These are phyloP conservation scores for Drosophila seguyi DNA, from an alignment of 1,140 invertebrate genomes.

Conservation along the genomic window DNA sequence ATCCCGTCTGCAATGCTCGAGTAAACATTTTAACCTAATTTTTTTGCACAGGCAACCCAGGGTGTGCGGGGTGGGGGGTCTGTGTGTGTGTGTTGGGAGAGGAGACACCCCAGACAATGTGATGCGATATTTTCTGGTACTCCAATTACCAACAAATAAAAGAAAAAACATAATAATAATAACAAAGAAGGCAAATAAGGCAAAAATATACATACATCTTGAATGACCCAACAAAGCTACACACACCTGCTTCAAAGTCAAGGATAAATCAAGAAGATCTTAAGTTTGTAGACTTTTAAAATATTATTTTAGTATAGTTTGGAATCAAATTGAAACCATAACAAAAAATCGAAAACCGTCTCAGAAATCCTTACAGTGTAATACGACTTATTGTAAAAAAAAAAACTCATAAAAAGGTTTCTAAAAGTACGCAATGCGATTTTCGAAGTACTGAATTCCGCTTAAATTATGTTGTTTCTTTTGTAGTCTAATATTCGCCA, in stretches of 20 bases:
- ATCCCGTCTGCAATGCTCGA: conserved; percentile 59
- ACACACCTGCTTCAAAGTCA: conserved; percentile 7
- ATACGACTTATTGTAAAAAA: too few species aligned
- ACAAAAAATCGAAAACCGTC: too few species aligned
- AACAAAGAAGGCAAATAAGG: conserved; percentile 11
- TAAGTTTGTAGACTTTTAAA: background rate
- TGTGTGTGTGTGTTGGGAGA: conserved; percentile 11
- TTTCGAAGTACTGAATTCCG: too few species aligned
- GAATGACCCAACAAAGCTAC: conserved; percentile 2
- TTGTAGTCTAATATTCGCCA: too few species aligned
- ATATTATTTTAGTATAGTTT: too few species aligned
- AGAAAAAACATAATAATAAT: conserved; percentile 2
- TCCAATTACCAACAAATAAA: conserved; percentile 48
- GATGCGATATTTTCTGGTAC: conserved; percentile 48
- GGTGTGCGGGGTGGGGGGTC: background rate
- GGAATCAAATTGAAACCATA: too few species aligned
- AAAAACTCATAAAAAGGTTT: too few species aligned
- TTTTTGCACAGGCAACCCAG: conserved; percentile 27
- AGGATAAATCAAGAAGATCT: background rate
- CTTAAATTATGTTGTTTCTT: too few species aligned
- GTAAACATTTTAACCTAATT: conserved; percentile 68
- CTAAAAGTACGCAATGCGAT: too few species aligned
- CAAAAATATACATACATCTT: conserved; percentile 9
- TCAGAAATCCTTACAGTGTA: too few species aligned
- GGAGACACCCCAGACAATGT: conserved; percentile 49